Base-by-base conservation (phyloP, 2,888 invertebrate species). In the Oegoconia quadripuncta region DNA sequence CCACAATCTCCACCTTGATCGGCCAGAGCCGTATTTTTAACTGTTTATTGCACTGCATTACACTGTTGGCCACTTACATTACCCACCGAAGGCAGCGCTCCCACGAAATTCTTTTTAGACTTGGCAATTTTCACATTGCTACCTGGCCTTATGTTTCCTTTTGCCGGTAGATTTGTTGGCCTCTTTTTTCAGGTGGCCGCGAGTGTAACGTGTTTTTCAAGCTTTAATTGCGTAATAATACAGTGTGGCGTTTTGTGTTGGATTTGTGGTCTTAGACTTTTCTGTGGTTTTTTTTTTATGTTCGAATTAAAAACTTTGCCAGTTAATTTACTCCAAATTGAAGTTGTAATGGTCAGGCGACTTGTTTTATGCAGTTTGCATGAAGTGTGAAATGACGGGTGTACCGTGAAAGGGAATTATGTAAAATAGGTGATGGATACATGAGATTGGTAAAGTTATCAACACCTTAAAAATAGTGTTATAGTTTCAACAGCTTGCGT, bases 111-210 rank as follows among this genome's bases (percentile, higher is more conserved):
- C 64, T 63, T 71, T 64, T 56, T 57, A 60, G 55, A 61, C 61
- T 62, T 55, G 59, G 66, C 70, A 71, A 74, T 73, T 70, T 72
- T 64, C 72, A 74, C 71, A 69, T 75, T 64, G 75, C 75, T 70
- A 73, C 74, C 64, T 66, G 60, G 62, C 63, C 70, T 69, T 67
- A 63, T 65, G 69, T 75, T 81, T 81, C 80, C 78, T 76, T 77
- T 72, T 53, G 61, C 55, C 44, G 67, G 64, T 61, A 71, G 79
- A 81, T 81, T 83, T 81, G 79, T 76, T 72, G 56, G 63, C 57
- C 55, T 70, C 71, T 61, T 68, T 62, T 51, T 39, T 39, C 54
- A 55, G n/a, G 59, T 55, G 58, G 61, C 51, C 62, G 64, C 58
- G 46, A 50, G 43, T 39, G 30, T 36, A 26, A 37, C 37, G 32